Conservation (phyloP, 2,888 invertebrate species). For the Harpagoxenus sublaevis region DNA sequence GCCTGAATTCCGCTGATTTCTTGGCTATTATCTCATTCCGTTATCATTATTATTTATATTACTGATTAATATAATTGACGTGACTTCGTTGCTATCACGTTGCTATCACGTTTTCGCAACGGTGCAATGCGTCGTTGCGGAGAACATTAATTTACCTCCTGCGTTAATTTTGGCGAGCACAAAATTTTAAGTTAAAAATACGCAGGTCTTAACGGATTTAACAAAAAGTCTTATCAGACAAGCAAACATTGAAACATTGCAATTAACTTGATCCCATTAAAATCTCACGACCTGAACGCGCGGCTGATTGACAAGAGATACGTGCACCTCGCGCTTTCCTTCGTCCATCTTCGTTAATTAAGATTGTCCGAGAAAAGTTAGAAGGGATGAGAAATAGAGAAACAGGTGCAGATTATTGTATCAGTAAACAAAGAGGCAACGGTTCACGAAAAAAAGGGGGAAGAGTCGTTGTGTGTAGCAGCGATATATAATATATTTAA, state of each 20-base stretch:
- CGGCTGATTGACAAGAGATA: constrained; percentile 21
- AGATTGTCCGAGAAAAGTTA: constrained; percentile 17
- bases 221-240: neutral
- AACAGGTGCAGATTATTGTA: constrained; percentile 52
- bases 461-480: constrained; percentile 28
- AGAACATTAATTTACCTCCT: neutral
- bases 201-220: neutral
- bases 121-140: neutral
- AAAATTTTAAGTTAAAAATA: neutral
- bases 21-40: neutral
- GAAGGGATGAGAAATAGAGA: constrained; percentile 11
- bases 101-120: neutral
- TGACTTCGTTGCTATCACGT: neutral
- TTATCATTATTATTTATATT: neutral
- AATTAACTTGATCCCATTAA: neutral
- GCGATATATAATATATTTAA: constrained; percentile 39
- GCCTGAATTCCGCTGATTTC: neutral
- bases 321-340: constrained; percentile 55
- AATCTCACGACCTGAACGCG: neutral
- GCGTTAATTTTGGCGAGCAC: neutral
- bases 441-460: neutral
- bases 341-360: constrained; percentile 61
- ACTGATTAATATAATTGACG: neutral
- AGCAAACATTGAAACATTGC: neutral
- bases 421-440: constrained; percentile 49